Evolutionary conservation across 2,113 vertebrate species (phyloP).

Genomic region (Poeciliopsis occidentalis): DNA sequence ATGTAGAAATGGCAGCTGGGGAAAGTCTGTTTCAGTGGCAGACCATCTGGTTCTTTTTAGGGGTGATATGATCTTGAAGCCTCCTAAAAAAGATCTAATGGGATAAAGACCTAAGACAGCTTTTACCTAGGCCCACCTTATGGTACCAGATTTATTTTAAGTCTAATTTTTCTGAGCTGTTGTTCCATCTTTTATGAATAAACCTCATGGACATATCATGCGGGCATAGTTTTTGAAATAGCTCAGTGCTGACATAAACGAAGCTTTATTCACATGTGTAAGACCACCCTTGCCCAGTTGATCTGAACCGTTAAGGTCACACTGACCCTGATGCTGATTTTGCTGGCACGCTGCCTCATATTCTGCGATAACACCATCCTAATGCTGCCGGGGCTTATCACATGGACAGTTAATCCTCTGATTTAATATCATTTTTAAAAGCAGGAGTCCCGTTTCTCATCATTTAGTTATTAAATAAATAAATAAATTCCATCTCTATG

Average conservation of each 20-base stretch:
- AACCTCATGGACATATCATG: neutral
- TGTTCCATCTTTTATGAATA: slow-evolving; percentile 16
- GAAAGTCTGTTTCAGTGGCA: neutral
- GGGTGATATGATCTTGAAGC: no score
- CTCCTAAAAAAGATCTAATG: no score
- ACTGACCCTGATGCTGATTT: slow-evolving; percentile 30
- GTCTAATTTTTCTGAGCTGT: neutral
- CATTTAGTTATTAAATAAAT: slow-evolving; percentile 9
- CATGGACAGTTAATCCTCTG: slow-evolving; percentile 37
- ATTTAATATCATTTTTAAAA: slow-evolving; percentile 24
- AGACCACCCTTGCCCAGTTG: slow-evolving; percentile 37
- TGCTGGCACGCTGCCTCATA: slow-evolving; percentile 9
- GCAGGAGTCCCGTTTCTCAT: neutral
- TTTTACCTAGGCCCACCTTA: no score
- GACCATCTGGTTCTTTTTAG: neutral
- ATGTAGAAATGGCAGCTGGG: slow-evolving; percentile 12
- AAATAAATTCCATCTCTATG: neutral
- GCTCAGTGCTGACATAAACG: slow-evolving; percentile 33
- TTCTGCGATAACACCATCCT: slow-evolving; percentile 12
- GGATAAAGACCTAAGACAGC: no score
- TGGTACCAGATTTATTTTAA: neutral
- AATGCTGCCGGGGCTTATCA: neutral
- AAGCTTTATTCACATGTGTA: slow-evolving; percentile 34
- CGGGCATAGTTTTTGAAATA: slow-evolving; percentile 30
- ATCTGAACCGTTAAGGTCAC: slow-evolving; percentile 48